Conservation (phyloP, 2,797 vertebrate species). For the Aulostomus chinensis region DNA sequence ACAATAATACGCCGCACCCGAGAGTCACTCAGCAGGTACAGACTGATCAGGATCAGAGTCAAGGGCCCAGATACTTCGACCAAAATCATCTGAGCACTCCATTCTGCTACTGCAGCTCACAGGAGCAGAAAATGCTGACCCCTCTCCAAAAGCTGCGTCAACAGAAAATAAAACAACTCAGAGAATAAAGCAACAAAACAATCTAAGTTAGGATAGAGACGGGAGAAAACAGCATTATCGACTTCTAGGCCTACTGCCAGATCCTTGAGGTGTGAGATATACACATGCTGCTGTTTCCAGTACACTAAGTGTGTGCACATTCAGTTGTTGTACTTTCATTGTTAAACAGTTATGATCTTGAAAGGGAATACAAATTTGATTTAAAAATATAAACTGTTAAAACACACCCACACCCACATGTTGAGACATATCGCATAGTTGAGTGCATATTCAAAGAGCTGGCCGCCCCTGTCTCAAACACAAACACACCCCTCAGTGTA, state of each 20-base stretch:
- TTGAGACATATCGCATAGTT: constrained; percentile 33
- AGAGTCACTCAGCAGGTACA: constrained; percentile 88
- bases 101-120: neutral
- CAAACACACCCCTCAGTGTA: constrained; percentile 46
- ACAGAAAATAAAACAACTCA: constrained; percentile 13
- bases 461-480: constrained; percentile 37
- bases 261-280: constrained; percentile 12
- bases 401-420: too few species aligned
- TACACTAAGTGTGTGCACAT: neutral
- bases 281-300: neutral
- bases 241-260: constrained; percentile 19
- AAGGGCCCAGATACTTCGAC: too few species aligned
- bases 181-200: constrained; percentile 18
- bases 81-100: too few species aligned
- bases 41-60: neutral
- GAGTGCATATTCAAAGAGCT: constrained; percentile 44
- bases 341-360: neutral
- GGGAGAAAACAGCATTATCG: constrained; percentile 19
- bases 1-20: constrained; percentile 93
- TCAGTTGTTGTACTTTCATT: too few species aligned
- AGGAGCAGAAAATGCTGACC: constrained; percentile 20
- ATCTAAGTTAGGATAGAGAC: constrained; percentile 8
- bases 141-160: constrained; percentile 26
- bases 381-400: too few species aligned
- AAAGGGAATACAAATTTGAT: constrained; percentile 1